Base-by-base conservation (phyloP, 2,888 invertebrate species). In the Bruchidius siliquastri region DNA sequence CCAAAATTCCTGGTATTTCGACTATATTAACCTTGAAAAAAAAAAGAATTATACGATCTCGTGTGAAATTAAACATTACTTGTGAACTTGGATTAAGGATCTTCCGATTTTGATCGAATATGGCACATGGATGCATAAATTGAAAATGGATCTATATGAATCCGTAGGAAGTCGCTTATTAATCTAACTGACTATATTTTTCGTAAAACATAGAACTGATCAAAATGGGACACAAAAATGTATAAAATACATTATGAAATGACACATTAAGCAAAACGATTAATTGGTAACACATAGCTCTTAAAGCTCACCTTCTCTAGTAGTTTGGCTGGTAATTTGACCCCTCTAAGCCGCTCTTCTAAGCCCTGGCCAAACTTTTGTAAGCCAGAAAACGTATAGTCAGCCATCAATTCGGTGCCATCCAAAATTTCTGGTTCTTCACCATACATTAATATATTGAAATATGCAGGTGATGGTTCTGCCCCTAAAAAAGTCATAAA, bases 321-420 rank as follows among this genome's bases (percentile, higher is more conserved):
- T 79, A 97, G 88, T 86, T 94, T 94, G 86, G 91, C 94, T 72
- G 94, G 93, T 80, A 96, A 88, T 86, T 90, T 93, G 70, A 94
- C 88, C 76, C 96, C 96, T 81, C 94, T 90, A 71, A 97, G 89
- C 79, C 96, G 92, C 86, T 96, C 96, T 82, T 97, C 93, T 83
- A 97, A 90, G 72, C 96, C 96, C 88, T 97, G 95, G 20, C 98
- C 98, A 85, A 97, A 98, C 87, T 96, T 97, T 86, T 97, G 97
- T 72, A 98, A 89, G 3, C 96, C 96, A 0, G 96, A 93, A 87
- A 97, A 97, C 22, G 96, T 95, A 91, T 95, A 96, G 84, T 97
- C 97, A 22, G 97, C 96, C n/a, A 96, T 96, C 79, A 98, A 87
- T 86, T 97, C 96, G 21, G 96, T 96, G 22, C 97, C 97, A 83